phyloP scores from a whole-genome alignment of 2,113 vertebrate species.

The Elanoides forficatus region DNA sequence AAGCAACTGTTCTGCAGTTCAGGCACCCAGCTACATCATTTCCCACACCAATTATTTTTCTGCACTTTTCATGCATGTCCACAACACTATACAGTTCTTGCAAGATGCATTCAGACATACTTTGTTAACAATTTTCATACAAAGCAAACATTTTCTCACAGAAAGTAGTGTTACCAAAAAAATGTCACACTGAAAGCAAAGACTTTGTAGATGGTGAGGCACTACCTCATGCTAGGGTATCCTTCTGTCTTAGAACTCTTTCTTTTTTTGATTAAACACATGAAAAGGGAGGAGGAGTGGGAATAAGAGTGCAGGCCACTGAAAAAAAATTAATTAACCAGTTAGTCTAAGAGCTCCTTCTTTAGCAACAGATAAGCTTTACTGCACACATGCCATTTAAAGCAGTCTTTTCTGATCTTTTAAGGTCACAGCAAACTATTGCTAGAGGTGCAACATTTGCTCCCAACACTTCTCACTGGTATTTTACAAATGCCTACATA shows the following conservation, averaged over 20 bases:
- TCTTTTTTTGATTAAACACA: background rate
- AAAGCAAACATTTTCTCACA: background rate
- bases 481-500: fast-evolving
- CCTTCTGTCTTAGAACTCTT: background rate
- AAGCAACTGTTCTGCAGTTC: conserved; percentile 62
- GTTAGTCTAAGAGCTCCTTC: background rate
- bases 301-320: background rate
- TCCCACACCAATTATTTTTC: conserved; percentile 65
- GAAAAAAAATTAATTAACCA: background rate
- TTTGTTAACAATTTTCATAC: background rate
- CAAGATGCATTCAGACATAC: background rate
- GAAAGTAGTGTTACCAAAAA: background rate
- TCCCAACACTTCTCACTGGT: background rate
- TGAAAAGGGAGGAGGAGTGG: background rate
- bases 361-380: background rate
- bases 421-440: background rate
- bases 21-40: conserved; percentile 54
- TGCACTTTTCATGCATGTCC: background rate
- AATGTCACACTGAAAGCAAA: background rate
- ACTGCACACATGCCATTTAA: background rate
- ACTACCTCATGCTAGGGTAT: background rate
- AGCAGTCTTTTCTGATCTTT: background rate
- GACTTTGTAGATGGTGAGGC: background rate
- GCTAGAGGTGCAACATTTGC: background rate
- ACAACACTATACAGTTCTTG: background rate